Evolutionary conservation across 1,140 invertebrate species (phyloP).

Genomic region (Ooceraea biroi): DNA sequence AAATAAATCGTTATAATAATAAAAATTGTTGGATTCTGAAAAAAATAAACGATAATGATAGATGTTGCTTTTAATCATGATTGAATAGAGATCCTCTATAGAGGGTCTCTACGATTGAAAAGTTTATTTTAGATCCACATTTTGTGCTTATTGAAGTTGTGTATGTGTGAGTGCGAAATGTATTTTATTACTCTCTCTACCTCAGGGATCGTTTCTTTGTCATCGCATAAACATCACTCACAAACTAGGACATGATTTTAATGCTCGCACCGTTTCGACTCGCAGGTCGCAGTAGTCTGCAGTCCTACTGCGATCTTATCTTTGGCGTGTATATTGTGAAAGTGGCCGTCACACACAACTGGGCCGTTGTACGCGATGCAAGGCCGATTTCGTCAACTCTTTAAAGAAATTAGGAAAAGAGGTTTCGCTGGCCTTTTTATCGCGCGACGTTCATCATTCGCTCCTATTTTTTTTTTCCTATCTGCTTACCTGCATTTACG

Average conservation of each 20-base stretch:
- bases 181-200: too few species aligned
- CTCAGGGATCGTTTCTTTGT: not conserved
- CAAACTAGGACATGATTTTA: not conserved
- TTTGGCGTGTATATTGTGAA: conserved; percentile 3
- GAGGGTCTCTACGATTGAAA: too few species aligned
- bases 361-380: conserved; percentile 22
- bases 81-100: too few species aligned
- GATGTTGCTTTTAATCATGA: not conserved
- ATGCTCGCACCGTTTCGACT: not conserved
- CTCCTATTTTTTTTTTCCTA: not conserved
- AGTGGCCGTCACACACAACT: conserved; percentile 37
- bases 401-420: conserved; percentile 27
- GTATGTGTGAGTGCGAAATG: too few species aligned
- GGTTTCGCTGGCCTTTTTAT: not conserved
- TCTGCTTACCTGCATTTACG: not conserved
- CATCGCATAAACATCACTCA: too few species aligned
- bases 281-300: not conserved
- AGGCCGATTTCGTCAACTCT: conserved; percentile 45
- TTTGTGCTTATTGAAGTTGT: too few species aligned
- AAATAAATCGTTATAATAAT: too few species aligned
- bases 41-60: not conserved
- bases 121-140: too few species aligned
- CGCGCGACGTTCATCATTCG: not conserved
- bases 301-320: conserved; percentile 16
- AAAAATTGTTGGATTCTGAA: too few species aligned